Conservation (phyloP, 2,797 vertebrate genomes). For the Falco rusticolus region DNA sequence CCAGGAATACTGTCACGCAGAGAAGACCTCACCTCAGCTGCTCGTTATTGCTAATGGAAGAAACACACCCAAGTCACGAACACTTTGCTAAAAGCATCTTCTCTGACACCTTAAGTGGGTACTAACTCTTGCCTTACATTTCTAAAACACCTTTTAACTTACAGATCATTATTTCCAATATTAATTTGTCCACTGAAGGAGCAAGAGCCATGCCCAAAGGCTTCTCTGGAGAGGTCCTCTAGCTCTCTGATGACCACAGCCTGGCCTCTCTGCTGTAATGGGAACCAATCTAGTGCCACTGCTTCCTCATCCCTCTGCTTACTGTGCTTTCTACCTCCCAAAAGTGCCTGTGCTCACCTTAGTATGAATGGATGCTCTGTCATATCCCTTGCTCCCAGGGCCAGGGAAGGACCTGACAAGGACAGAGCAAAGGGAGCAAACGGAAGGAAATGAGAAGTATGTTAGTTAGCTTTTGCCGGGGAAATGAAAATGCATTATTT, state of each 20-base stretch:
- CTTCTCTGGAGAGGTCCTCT: neutral
- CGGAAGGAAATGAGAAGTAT: accelerated
- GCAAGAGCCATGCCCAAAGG: neutral
- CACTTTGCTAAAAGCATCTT: neutral
- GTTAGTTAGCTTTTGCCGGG: neutral
- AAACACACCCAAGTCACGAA: accelerated
- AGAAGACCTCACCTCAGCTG: neutral
- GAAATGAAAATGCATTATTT: constrained; percentile 32
- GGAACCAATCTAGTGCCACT: accelerated
- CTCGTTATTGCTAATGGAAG: neutral
- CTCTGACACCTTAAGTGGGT: neutral
- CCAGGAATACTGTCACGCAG: accelerated
- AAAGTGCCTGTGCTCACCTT: neutral
- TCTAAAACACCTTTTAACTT: neutral
- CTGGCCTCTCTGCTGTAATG: accelerated
- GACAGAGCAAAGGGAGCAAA: neutral
- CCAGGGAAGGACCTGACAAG: neutral
- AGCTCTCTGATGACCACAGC: neutral
- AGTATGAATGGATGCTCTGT: accelerated
- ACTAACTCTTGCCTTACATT: neutral
- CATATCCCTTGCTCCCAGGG: neutral
- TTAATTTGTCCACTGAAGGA: neutral
- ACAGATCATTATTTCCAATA: neutral
- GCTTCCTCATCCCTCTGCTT: neutral
- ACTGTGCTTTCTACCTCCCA: neutral